Evolutionary conservation across 2,113 vertebrate genomes (phyloP).

Genomic region (Aplodontia rufa): DNA sequence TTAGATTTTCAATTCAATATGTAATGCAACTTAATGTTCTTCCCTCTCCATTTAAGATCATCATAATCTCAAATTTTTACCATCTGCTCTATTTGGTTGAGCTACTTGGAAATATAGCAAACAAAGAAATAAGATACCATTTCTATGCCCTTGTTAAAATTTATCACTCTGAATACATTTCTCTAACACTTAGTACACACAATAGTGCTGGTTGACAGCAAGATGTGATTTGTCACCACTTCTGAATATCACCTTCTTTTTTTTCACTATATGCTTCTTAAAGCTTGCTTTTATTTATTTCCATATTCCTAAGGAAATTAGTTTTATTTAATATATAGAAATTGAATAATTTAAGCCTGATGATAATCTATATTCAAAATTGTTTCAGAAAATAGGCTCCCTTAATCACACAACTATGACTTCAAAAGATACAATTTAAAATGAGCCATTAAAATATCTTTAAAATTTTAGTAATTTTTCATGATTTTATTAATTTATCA

Average conservation of each 20-base stretch:
- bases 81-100: background rate
- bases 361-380: background rate
- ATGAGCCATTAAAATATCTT: fast-evolving
- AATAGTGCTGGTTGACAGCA: background rate
- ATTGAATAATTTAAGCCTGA: background rate
- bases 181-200: background rate
- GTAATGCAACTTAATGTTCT: background rate
- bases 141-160: background rate
- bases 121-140: background rate
- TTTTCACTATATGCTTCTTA: background rate
- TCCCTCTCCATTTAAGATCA: background rate
- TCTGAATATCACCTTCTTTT: background rate
- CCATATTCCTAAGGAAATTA: background rate
- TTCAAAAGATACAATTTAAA: background rate
- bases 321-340: background rate
- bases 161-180: background rate
- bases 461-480: background rate
- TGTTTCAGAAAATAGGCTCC: background rate
- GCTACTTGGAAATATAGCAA: background rate
- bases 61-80: background rate
- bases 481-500: background rate
- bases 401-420: background rate
- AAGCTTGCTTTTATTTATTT: background rate
- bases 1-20: background rate
- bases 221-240: background rate